These are phyloP conservation scores for Poicephalus gulielmi DNA, from an alignment of 2,113 vertebrate species.

Conservation along the genomic window DNA sequence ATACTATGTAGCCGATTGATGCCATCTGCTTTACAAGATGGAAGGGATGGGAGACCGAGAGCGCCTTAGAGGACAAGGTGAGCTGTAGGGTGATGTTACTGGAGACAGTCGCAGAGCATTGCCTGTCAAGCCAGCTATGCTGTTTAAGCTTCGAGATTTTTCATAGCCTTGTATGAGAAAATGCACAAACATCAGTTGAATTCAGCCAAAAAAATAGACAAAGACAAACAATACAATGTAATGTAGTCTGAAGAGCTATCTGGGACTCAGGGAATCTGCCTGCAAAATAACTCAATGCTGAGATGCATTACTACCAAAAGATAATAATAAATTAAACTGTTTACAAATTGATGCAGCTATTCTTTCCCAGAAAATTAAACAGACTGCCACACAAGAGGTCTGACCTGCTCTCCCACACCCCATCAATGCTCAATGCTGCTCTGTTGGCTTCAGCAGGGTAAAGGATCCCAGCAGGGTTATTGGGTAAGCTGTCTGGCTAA, in stretches of 20 bases:
- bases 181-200: slow-evolving; percentile 87
- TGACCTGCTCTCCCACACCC: not conserved
- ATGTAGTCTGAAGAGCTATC: slow-evolving; percentile 65
- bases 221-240: slow-evolving; percentile 85
- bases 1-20: slow-evolving; percentile 67
- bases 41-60: slow-evolving; percentile 94
- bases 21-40: slow-evolving; percentile 85
- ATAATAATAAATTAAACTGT: slow-evolving; percentile 5
- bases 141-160: slow-evolving; percentile 97
- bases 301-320: slow-evolving; percentile 34
- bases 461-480: too few relatives aligned
- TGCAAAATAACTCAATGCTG: slow-evolving; percentile 61
- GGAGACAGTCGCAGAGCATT: slow-evolving; percentile 93
- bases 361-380: slow-evolving; percentile 45
- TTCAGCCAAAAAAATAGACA: slow-evolving; percentile 82
- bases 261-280: slow-evolving; percentile 38
- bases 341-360: not conserved
- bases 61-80: slow-evolving; percentile 91
- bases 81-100: slow-evolving; percentile 92
- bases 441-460: not conserved
- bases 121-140: slow-evolving; percentile 91
- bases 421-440: not conserved
- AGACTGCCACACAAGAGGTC: not conserved
- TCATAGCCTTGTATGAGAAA: slow-evolving; percentile 92
- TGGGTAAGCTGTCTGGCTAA: too few relatives aligned